A percentile compares a stretch with the other conserved stretches of the same genome.
Conservation (phyloP, 2,888 invertebrate genomes). For the Macrophya alboannulata region DNA sequence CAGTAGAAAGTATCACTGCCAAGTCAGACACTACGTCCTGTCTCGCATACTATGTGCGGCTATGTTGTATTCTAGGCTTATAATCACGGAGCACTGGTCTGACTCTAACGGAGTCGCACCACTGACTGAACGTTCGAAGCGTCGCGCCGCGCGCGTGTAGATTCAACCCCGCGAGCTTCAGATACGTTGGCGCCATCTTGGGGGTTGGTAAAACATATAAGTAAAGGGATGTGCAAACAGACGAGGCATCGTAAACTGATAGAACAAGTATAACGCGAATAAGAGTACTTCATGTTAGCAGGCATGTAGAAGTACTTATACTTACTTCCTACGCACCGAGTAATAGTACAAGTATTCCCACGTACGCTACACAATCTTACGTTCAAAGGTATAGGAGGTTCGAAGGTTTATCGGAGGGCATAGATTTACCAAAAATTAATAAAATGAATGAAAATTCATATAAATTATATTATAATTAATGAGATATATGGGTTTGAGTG, state of each 20-base stretch:
- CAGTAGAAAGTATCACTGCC: conserved; percentile 55
- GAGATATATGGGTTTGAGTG: neutral
- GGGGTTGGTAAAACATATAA: conserved; percentile 42
- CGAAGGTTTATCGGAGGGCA: too few species aligned
- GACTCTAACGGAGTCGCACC: conserved; percentile 76
- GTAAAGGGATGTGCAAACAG: conserved; percentile 30
- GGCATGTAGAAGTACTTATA: neutral
- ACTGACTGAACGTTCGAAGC: conserved; percentile 72
- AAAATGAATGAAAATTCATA: neutral
- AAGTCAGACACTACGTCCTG: conserved; percentile 61
- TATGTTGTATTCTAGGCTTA: conserved; percentile 9
- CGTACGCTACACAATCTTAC: neutral
- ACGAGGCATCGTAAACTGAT: conserved; percentile 30
- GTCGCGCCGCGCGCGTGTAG: conserved; percentile 51
- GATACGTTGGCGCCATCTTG: conserved; percentile 52
- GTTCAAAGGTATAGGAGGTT: neutral
- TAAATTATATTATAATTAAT: conserved; percentile 10
- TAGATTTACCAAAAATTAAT: neutral
- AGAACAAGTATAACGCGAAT: conserved; percentile 16
- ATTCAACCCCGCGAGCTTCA: conserved; percentile 52
- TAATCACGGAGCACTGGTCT: conserved; percentile 65
- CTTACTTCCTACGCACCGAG: neutral
- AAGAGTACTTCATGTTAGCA: conserved; percentile 35
- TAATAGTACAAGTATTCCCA: neutral
- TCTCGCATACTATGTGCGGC: conserved; percentile 59